Conservation (phyloP, 2,113 vertebrate genomes). For the Caracal caracal region DNA sequence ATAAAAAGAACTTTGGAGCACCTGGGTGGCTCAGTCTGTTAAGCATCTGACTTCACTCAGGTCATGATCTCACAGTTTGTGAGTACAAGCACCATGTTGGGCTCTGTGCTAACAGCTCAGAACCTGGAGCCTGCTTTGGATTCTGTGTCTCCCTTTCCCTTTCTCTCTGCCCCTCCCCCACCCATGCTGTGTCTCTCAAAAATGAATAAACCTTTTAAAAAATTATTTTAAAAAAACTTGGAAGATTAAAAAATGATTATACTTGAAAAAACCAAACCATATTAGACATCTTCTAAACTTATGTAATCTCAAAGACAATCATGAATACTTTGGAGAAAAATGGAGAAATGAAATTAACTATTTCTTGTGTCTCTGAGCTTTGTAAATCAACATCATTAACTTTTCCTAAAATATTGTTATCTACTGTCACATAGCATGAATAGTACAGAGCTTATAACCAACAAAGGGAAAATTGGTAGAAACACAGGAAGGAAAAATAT, state of each 20-base stretch:
- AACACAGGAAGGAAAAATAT: not conserved
- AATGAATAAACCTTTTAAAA: too few relatives aligned
- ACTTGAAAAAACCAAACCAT: not conserved
- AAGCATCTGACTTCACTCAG: too few relatives aligned
- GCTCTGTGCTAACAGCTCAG: too few relatives aligned
- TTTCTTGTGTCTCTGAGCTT: conserved; percentile 13
- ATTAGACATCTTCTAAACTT: not conserved
- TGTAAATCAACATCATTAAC: conserved; percentile 17
- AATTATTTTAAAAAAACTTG: not conserved
- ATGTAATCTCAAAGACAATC: conserved; percentile 11
- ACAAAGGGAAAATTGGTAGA: not conserved
- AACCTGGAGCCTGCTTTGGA: too few relatives aligned
- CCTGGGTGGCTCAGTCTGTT: too few relatives aligned
- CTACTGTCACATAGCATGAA: not conserved
- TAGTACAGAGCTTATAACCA: not conserved
- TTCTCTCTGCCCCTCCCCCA: too few relatives aligned
- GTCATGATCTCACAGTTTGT: too few relatives aligned
- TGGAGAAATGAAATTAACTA: conserved; percentile 50
- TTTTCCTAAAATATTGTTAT: not conserved
- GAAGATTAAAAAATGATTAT: conserved; percentile 34
- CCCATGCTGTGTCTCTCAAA: too few relatives aligned
- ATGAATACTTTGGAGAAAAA: not conserved
- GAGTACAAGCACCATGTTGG: too few relatives aligned
- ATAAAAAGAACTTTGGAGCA: too few relatives aligned
- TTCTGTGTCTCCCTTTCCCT: too few relatives aligned